Evolutionary conservation across 2,888 invertebrate species (phyloP), one percentile per base, ranked within the genome.

Genomic region (Toxonevra muliebris): DNA sequence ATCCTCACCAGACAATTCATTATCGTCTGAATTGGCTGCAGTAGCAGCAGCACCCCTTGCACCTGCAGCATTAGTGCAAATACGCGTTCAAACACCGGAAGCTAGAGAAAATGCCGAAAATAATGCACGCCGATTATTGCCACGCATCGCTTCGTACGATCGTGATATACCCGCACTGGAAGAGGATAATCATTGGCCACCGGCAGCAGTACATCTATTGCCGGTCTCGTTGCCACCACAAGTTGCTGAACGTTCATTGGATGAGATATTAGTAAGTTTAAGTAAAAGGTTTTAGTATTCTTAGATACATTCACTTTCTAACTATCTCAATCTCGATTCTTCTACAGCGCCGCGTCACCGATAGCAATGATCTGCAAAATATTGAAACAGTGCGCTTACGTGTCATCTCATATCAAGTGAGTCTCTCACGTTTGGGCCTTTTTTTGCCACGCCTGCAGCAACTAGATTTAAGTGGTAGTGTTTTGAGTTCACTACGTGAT

Each of bases 391-490:
- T 90, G 1, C 89, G 88, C 73, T 82, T 92, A 10, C 87, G 89
- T 7, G 90, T 92, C 8, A 88, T 92, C 11, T 89, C 91, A 0
- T 88, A 89, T 68, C 87, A 89, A 65, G 87, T 91, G 8, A 90
- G 90, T 19, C 79, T 92, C 54, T 89, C 91, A 53, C 86, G 91
- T 30, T 83, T 92, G 0, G 87, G 89, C 53, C 83, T 89, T 1
- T 88, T 90, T 64, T 87, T 89, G 53, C 92, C 92, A 4, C 86
- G 87, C 55, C 85, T 92, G 3, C 85, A 87, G 11, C 87, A 87
- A 5, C 83, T 92, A 50, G 89, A 87, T 48, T 83, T 92, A 5
- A 90, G 91, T 69, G 92, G 92, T 41, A 92, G 92, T 74, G 88
- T 89, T 9, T 82, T 92, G 1, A 86, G 87, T 7, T 90, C 92